A percentile compares a stretch with the other conserved stretches of the same genome.
phyloP scores from a whole-genome alignment of 2,797 vertebrate genomes.

The Eptatretus atami region DNA sequence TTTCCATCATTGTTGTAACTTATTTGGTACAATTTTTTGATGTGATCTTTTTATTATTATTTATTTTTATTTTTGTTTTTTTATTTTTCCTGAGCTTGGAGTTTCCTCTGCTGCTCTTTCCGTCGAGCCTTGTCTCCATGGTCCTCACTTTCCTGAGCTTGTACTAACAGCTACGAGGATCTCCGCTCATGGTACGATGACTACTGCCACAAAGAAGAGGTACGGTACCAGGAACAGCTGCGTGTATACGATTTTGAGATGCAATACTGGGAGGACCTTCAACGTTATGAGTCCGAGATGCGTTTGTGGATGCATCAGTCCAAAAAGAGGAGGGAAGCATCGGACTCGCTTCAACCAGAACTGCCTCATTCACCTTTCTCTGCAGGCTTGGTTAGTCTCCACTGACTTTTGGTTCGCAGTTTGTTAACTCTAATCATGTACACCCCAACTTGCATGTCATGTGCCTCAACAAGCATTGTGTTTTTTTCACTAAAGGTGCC shows the following conservation, averaged over 20 bases:
- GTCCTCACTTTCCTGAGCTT: too few species aligned
- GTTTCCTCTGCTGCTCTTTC: too few species aligned
- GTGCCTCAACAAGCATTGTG: neutral
- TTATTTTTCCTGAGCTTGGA: too few species aligned
- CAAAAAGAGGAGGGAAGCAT: neutral
- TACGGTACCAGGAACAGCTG: constrained; percentile 12
- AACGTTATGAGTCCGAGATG: constrained; percentile 2
- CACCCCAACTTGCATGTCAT: too few species aligned
- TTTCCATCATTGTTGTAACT: too few species aligned
- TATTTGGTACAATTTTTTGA: too few species aligned
- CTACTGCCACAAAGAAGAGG: constrained; percentile 23
- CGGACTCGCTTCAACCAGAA: neutral
- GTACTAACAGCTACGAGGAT: constrained; percentile 18
- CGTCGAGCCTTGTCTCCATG: too few species aligned
- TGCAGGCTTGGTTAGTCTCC: too few species aligned
- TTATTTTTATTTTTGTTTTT: too few species aligned
- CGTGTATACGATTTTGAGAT: constrained; percentile 2
- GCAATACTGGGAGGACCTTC: constrained; percentile 1
- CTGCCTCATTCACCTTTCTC: neutral
- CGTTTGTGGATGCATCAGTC: neutral
- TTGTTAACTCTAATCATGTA: too few species aligned
- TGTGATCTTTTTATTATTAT: too few species aligned
- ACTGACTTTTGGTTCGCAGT: too few species aligned
- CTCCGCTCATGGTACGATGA: constrained; percentile 29
- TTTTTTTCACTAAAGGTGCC: constrained; percentile 10